These are phyloP conservation scores for Drosophila melanosoma DNA, from an alignment of 2,888 invertebrate genomes.

Conservation along the genomic window DNA sequence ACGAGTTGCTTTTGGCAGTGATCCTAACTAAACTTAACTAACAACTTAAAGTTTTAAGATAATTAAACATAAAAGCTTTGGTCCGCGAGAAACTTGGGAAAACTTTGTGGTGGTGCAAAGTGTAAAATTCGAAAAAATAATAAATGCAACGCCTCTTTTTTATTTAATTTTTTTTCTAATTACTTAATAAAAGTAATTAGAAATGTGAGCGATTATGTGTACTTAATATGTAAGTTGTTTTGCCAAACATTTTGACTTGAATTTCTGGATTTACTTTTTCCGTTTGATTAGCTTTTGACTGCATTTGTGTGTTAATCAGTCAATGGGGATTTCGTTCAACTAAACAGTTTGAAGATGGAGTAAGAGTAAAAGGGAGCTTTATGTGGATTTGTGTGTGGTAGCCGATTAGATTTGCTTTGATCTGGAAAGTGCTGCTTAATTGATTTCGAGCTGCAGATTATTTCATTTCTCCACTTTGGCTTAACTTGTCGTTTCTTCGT, in stretches of 20 bases:
- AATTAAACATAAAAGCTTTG: slow-evolving; percentile 45
- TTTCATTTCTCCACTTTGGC: slow-evolving; percentile 14
- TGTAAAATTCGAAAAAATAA: slow-evolving; percentile 22
- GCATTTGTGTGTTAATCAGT: slow-evolving; percentile 69
- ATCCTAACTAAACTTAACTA: slow-evolving; percentile 36
- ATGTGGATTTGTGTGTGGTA: slow-evolving; percentile 9
- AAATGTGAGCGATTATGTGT: slow-evolving; percentile 31
- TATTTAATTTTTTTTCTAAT: too few relatives aligned
- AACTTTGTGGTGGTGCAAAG: slow-evolving; percentile 44
- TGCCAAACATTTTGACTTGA: slow-evolving; percentile 4
- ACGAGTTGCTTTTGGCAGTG: slow-evolving; percentile 13
- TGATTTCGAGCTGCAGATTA: slow-evolving; percentile 47
- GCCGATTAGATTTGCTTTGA: slow-evolving; percentile 56
- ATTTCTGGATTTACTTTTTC: slow-evolving; percentile 13
- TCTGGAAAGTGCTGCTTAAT: slow-evolving; percentile 53
- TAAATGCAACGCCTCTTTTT: slow-evolving; percentile 12
- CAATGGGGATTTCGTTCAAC: slow-evolving; percentile 38
- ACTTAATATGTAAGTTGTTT: not conserved
- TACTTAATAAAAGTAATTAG: slow-evolving; percentile 53
- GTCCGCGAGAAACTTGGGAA: slow-evolving; percentile 18
- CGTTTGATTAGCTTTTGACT: slow-evolving; percentile 42
- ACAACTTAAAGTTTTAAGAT: slow-evolving; percentile 44
- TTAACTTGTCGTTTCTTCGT: slow-evolving; percentile 20
- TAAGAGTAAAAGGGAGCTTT: not conserved
- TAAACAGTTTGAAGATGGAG: not conserved